A percentile compares a stretch with the other conserved stretches of the same genome.
Evolutionary conservation across 2,113 vertebrate species (phyloP).

Genomic region (Pituophis catenifer): DNA sequence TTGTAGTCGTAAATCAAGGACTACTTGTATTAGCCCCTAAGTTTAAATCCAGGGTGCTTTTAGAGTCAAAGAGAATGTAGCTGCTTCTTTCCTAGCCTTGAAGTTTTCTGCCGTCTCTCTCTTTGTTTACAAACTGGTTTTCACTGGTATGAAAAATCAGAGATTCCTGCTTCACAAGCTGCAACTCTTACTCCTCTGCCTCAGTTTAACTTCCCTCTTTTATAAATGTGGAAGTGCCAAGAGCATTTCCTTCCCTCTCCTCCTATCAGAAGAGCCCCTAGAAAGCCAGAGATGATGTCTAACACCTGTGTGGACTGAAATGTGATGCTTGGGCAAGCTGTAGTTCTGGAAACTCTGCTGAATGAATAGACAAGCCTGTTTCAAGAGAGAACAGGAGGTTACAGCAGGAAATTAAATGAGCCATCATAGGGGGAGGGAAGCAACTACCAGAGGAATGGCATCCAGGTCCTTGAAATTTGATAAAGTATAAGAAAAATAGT

Average conservation of each 20-base stretch:
- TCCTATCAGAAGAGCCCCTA: background rate
- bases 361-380: background rate
- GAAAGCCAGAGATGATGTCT: background rate
- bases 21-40: background rate
- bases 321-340: background rate
- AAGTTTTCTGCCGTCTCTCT: background rate
- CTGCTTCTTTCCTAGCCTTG: background rate
- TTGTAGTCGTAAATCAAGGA: background rate
- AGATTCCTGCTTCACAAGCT: background rate
- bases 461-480: background rate
- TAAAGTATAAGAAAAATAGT: background rate
- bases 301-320: background rate
- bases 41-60: background rate
- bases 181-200: background rate
- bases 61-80: background rate
- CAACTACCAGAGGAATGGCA: background rate
- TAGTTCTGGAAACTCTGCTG: background rate
- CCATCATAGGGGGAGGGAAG: background rate
- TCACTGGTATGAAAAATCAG: background rate
- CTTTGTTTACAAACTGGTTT: background rate
- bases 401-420: background rate
- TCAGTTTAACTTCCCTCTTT: background rate
- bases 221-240: background rate
- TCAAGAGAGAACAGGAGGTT: background rate
- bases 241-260: background rate